phyloP scores from a whole-genome alignment of 1,140 invertebrate species.

The Phthorimaea operculella region DNA sequence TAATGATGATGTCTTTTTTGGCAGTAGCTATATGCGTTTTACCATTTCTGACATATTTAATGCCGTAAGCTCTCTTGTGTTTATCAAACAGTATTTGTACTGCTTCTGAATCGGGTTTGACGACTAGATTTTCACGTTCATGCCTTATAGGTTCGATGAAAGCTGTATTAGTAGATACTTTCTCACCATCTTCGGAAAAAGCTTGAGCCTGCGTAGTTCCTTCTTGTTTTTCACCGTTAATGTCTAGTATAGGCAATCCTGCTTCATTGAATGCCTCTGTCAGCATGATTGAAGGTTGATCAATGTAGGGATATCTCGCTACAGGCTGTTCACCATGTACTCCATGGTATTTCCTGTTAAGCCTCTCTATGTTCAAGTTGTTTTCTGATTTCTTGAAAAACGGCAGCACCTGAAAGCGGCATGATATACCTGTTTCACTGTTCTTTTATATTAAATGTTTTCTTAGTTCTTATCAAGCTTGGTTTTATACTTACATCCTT shows the following conservation, averaged over 20 bases:
- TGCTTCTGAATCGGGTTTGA: constrained; percentile 76
- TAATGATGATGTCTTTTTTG: constrained; percentile 77
- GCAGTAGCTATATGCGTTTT: constrained; percentile 58
- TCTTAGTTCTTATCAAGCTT: no score
- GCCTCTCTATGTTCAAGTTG: constrained; percentile 63
- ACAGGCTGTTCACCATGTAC: constrained; percentile 70
- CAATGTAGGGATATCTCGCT: constrained; percentile 70
- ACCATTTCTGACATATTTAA: constrained; percentile 72
- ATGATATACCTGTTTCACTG: no score
- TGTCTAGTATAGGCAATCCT: constrained; percentile 66
- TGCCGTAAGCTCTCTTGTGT: constrained; percentile 74
- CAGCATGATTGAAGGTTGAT: constrained; percentile 65
- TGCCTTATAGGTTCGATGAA: constrained; percentile 78
- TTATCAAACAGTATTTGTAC: constrained; percentile 78
- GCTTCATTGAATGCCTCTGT: constrained; percentile 70
- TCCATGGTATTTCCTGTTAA: constrained; percentile 67
- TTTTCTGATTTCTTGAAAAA: constrained; percentile 85
- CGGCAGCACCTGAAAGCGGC: constrained; percentile 69
- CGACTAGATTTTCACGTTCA: constrained; percentile 75
- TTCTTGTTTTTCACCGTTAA: constrained; percentile 66
- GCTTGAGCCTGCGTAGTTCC: constrained; percentile 70
- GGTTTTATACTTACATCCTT: constrained; percentile 70
- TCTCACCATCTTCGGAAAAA: constrained; percentile 68
- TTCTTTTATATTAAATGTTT: no score
- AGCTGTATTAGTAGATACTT: constrained; percentile 78